Evolutionary conservation across 92 coral and sea anemone genomes (phyloP).

Genomic region (Meandrina meandrites): DNA sequence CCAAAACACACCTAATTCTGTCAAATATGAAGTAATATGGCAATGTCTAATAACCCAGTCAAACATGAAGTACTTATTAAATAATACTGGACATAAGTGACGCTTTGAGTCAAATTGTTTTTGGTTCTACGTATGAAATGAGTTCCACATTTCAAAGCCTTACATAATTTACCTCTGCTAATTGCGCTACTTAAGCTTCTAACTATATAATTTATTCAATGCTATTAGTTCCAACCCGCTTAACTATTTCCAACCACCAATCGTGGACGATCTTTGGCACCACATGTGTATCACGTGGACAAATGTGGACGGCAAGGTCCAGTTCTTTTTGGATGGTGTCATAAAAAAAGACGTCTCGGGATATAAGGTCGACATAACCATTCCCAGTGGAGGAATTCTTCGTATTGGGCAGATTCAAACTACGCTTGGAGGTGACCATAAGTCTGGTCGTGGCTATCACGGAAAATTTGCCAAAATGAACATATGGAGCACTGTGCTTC

Average conservation of each 20-base stretch:
- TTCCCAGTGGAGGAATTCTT: conserved; percentile 14
- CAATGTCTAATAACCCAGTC: no score
- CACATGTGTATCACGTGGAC: conserved; percentile 27
- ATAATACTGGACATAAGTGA: no score
- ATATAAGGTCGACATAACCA: not conserved
- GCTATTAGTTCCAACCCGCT: not conserved
- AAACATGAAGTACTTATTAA: no score
- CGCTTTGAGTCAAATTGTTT: no score
- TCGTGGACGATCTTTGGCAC: conserved; percentile 11
- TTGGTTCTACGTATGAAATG: no score
- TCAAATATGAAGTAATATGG: no score
- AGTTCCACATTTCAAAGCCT: no score
- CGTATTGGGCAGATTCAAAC: conserved; percentile 5
- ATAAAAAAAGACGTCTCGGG: not conserved
- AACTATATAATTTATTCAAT: no score
- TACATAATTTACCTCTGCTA: no score
- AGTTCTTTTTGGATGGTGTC: conserved; percentile 7
- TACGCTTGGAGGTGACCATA: not conserved
- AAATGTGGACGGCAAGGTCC: conserved; percentile 7
- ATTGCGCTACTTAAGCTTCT: no score
- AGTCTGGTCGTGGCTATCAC: not conserved
- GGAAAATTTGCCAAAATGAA: conserved; percentile 14
- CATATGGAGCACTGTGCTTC: conserved; percentile 13
- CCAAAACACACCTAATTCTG: no score
- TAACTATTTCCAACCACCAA: not conserved